Evolutionary conservation across 2,797 vertebrate species (phyloP), one percentile per base, ranked within the genome.

Genomic region (Geotria australis): DNA sequence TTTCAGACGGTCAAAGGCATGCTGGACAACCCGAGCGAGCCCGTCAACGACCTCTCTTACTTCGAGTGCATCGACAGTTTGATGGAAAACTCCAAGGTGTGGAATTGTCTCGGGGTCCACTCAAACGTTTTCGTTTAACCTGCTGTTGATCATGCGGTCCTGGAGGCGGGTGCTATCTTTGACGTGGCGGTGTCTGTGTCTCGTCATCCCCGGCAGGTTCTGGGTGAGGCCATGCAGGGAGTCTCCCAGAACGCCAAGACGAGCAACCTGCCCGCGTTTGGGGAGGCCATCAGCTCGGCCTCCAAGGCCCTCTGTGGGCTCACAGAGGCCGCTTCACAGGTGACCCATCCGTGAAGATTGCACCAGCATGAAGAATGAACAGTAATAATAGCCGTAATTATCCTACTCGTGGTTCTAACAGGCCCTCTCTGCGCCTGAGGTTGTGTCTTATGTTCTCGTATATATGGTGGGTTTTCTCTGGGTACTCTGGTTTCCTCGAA

Each of bases 31-130:
- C 86, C 91, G 1, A 86, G 80, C 1, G 83, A 98, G 61, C 83
- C 81, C 0, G 74, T 93, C 61, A 94, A 68, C 1, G 88, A 94
- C 47, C 70, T 81, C 70, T 89, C 88, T 10, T 98, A 95, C 71
- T 98, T 98, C 57, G 81, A 79, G 71, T 95, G 88, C 68, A 79
- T 98, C 11, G 91, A 98, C 69, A 83, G 81, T 0, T 86, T 98
- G 55, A 95, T 98, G 91, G 91, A 98, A 69, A 98, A 95, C 71
- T 95, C 88, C 7, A 98, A 95, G 81, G 88, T 88, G 64, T 57
- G 62, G 15, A 2, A 8, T 3, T 7, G 8, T 10, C 47, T 10
- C 45, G n/a, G 14, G 14, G 6, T 12, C 14, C 5, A 12, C 53
- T 6, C 12, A 53, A 7, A 38, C 24, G 38, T 14, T 53, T 53